phyloP scores from a whole-genome alignment of 1,140 invertebrate species.

The Drosophila truncata region DNA sequence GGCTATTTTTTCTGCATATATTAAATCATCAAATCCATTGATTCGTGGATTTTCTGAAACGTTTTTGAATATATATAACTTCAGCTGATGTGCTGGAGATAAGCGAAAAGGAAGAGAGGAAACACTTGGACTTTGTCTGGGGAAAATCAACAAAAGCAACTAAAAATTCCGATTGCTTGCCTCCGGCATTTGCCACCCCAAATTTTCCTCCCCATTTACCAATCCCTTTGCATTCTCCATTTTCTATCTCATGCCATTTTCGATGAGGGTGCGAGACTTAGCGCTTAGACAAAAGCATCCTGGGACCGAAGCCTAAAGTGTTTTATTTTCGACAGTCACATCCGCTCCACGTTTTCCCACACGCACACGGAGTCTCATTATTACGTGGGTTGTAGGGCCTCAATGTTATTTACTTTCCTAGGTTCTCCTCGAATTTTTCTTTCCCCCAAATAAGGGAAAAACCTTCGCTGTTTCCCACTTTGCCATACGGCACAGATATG shows the following conservation, averaged over 20 bases:
- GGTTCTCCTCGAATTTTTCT: constrained; percentile 21
- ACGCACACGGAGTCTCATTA: constrained; percentile 59
- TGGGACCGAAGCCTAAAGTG: constrained; percentile 66
- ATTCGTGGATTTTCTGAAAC: background rate
- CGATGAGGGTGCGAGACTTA: constrained; percentile 52
- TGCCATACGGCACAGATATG: constrained; percentile 47
- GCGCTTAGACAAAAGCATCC: constrained; percentile 75
- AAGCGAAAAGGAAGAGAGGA: background rate
- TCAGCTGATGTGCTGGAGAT: background rate
- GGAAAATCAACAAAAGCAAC: constrained; percentile 24
- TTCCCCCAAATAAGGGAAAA: too few relatives aligned
- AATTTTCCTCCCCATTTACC: background rate
- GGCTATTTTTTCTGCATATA: constrained; percentile 10
- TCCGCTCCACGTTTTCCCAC: constrained; percentile 65
- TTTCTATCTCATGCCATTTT: constrained; percentile 13
- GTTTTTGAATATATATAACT: constrained; percentile 7
- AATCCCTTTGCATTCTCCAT: constrained; percentile 16
- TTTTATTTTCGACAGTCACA: constrained; percentile 72
- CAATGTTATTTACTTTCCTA: constrained; percentile 67
- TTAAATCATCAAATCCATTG: background rate
- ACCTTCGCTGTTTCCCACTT: constrained; percentile 5
- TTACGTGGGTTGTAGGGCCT: constrained; percentile 51
- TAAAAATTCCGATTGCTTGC: constrained; percentile 26
- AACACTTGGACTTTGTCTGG: constrained; percentile 4
- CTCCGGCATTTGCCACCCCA: background rate